Conservation (phyloP, 2,113 vertebrate genomes). For the Aepyceros melampus region DNA sequence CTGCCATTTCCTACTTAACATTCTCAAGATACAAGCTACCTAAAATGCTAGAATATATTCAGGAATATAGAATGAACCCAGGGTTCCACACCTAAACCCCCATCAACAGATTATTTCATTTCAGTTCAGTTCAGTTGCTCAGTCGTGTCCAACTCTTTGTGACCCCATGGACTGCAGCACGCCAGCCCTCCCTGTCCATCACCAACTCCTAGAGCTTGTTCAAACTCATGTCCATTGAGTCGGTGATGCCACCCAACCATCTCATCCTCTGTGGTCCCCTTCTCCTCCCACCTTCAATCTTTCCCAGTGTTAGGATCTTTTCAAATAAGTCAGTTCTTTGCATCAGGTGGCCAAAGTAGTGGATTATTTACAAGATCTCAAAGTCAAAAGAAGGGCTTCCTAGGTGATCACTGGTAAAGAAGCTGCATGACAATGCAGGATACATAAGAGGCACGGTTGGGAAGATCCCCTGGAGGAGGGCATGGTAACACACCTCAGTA, state of each 20-base stretch:
- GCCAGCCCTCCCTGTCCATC: background rate
- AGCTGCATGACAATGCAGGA: background rate
- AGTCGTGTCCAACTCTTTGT: fast-evolving
- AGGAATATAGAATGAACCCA: background rate
- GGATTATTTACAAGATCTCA: background rate
- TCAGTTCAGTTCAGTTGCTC: background rate
- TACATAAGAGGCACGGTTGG: background rate
- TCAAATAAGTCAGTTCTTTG: background rate
- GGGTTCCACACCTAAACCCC: background rate
- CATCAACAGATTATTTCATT: background rate
- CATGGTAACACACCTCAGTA: background rate
- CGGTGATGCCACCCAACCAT: background rate
- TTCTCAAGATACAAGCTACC: background rate
- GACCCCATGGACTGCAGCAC: background rate
- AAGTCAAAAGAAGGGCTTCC: background rate
- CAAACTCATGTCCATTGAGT: background rate
- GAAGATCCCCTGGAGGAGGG: background rate
- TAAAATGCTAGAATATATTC: background rate
- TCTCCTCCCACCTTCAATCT: background rate
- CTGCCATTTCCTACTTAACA: background rate
- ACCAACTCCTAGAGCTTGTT: background rate
- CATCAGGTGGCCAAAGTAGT: background rate
- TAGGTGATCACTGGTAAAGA: background rate
- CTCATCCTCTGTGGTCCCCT: background rate
- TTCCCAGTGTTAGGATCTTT: background rate